Conservation (phyloP, 2,888 invertebrate species). For the Pterobdella sp. region DNA sequence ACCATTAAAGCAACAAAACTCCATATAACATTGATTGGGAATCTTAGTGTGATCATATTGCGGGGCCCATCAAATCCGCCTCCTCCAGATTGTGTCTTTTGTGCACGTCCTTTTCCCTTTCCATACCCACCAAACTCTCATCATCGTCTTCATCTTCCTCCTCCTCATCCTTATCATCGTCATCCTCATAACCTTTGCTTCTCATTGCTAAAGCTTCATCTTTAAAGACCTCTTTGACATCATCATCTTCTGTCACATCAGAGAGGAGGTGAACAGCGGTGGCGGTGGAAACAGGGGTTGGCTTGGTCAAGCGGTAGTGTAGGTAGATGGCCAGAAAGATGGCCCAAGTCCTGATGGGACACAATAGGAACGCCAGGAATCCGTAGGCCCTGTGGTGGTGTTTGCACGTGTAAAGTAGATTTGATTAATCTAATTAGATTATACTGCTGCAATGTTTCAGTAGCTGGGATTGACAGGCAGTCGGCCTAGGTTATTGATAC, state of each 20-base stretch:
- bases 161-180: neutral
- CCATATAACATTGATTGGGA: too few relatives aligned
- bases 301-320: slow-evolving; percentile 5
- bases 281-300: neutral
- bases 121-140: neutral
- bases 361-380: slow-evolving; percentile 65
- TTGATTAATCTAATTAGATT: too few relatives aligned
- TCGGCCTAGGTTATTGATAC: too few relatives aligned
- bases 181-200: neutral
- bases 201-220: neutral
- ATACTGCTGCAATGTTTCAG: too few relatives aligned
- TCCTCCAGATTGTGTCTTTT: neutral
- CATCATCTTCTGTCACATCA: neutral
- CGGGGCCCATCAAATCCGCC: neutral
- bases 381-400: slow-evolving; percentile 67
- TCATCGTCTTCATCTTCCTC: slow-evolving; percentile 18
- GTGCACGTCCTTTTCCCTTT: neutral
- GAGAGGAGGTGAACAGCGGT: neutral
- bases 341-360: slow-evolving; percentile 74
- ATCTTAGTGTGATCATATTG: neutral
- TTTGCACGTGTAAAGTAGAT: neutral
- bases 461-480: too few relatives aligned
- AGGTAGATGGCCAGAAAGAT: slow-evolving; percentile 59
- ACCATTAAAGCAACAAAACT: too few relatives aligned
- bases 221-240: neutral